phyloP scores from a whole-genome alignment of 2,797 vertebrate species.

The Delichon dasypus region DNA sequence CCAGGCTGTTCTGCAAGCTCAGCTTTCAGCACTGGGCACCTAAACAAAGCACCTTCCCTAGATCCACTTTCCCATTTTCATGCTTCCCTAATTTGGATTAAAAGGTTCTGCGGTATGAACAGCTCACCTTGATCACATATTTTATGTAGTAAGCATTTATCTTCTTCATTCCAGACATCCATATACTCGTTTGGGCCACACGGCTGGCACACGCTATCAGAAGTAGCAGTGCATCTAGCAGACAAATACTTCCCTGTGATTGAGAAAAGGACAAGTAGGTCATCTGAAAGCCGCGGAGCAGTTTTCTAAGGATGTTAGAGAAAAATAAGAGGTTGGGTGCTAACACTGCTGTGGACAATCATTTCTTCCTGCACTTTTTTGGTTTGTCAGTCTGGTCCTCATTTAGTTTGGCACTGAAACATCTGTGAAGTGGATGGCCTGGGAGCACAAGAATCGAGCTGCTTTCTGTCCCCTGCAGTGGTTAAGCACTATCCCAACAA shows the following conservation, averaged over 20 bases:
- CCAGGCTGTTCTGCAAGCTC: background rate
- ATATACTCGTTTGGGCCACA: slow-evolving; percentile 86
- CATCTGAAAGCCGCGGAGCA: background rate
- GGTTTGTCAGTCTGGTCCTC: background rate
- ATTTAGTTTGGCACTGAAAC: background rate
- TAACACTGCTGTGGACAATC: background rate
- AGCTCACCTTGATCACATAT: slow-evolving; percentile 88
- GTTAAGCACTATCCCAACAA: background rate
- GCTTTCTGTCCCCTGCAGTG: background rate
- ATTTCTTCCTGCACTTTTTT: background rate
- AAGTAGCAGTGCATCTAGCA: slow-evolving; percentile 75
- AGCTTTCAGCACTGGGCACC: background rate
- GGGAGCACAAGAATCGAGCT: background rate
- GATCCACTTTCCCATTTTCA: background rate
- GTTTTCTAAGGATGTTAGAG: background rate
- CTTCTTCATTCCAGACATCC: slow-evolving; percentile 83
- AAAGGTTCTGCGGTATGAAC: background rate
- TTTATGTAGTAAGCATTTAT: slow-evolving; percentile 83
- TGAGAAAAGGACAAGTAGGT: background rate
- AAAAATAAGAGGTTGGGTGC: background rate
- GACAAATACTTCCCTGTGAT: slow-evolving; percentile 81
- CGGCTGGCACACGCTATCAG: slow-evolving; percentile 76
- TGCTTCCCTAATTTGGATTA: background rate
- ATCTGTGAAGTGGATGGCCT: background rate
- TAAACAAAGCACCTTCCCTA: background rate